These are phyloP conservation scores for Drosophila nigromelanica DNA, from an alignment of 1,140 invertebrate species.

Conservation along the genomic window DNA sequence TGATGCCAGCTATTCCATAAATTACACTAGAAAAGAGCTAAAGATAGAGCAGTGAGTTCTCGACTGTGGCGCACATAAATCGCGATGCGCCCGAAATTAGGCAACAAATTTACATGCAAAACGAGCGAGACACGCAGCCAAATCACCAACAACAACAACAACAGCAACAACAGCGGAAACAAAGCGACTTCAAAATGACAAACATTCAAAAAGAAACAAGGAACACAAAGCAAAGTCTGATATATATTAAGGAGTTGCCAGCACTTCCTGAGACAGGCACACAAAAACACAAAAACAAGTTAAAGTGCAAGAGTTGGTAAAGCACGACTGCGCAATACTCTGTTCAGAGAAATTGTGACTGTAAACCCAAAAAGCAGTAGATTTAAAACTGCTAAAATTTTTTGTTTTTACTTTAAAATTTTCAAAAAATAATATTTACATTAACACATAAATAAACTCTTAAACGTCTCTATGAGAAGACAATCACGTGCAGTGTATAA, in stretches of 20 bases:
- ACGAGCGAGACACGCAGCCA: conserved; percentile 63
- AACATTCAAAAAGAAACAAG: conserved; percentile 50
- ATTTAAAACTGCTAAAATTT: no score
- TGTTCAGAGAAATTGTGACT: no score
- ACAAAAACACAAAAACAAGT: neutral
- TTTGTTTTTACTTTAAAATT: no score
- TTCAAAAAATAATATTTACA: no score
- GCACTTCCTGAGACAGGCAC: conserved; percentile 9
- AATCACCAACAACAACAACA: conserved; percentile 52
- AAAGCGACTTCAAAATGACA: conserved; percentile 62
- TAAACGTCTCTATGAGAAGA: no score
- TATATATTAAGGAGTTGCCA: conserved; percentile 24
- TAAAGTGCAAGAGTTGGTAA: neutral
- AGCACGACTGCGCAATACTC: no score
- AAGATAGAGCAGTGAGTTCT: neutral
- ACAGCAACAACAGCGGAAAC: conserved; percentile 12
- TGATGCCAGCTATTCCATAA: conserved; percentile 58
- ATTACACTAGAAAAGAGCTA: conserved; percentile 24
- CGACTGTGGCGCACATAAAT: conserved; percentile 37
- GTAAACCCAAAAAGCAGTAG: no score
- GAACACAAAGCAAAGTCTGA: conserved; percentile 5
- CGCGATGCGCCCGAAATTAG: conserved; percentile 61
- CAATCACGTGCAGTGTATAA: no score
- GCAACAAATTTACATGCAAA: conserved; percentile 74
- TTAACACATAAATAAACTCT: no score